Evolutionary conservation across 2,113 vertebrate genomes (phyloP).

Genomic region (Illadopsis cleaveri): DNA sequence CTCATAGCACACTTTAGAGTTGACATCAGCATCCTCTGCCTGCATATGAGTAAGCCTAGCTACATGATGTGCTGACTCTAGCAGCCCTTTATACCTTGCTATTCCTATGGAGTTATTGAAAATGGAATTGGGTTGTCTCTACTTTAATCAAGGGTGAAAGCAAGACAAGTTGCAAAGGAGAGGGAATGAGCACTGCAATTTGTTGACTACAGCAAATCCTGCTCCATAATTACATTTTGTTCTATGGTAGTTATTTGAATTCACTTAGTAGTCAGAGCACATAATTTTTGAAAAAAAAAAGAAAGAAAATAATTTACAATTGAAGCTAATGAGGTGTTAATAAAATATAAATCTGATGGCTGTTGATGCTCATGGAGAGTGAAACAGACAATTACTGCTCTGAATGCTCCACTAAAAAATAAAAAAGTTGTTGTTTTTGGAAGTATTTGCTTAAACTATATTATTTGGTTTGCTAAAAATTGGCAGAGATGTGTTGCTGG

Average conservation of each 20-base stretch:
- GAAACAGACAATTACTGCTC: constrained; percentile 29
- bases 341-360: constrained; percentile 39
- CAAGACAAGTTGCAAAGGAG: constrained; percentile 2
- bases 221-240: constrained; percentile 14
- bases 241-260: constrained; percentile 1
- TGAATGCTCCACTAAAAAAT: not conserved
- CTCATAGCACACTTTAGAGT: not conserved
- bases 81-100: not conserved
- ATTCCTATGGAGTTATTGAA: not conserved
- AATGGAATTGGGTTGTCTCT: constrained; percentile 3
- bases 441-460: not conserved
- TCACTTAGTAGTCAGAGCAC: constrained; percentile 1
- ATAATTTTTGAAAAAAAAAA: not conserved
- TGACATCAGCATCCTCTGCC: not conserved
- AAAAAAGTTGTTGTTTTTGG: not conserved
- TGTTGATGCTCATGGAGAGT: not conserved
- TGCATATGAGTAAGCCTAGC: not conserved
- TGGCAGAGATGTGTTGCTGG: not conserved
- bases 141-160: constrained; percentile 29
- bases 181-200: constrained; percentile 4
- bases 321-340: constrained; percentile 36
- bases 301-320: not conserved
- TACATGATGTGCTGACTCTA: not conserved
- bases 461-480: not conserved
- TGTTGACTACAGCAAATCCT: constrained; percentile 34